Base-by-base conservation (phyloP, 2,888 invertebrate genomes). In the Leucophenga montana region DNA sequence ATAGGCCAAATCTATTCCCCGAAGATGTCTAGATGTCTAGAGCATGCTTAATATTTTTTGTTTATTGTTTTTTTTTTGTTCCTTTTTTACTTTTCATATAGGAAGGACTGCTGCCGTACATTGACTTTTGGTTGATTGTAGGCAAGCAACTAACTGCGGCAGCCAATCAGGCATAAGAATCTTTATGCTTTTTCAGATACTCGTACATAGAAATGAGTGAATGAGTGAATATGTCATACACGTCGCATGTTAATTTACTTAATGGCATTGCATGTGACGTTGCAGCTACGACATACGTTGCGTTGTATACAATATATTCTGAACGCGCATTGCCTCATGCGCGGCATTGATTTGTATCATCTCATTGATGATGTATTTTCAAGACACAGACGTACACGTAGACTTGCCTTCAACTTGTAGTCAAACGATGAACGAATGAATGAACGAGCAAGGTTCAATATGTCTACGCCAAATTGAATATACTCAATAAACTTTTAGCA, bases 401-500 rank as follows among this genome's bases (percentile, higher is more conserved):
- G 39, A 39, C 39, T 39, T 56, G 56, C 20, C 20, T 74, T 71
- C 62, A 68, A 61, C 68, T 59, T 72, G 67, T 64, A 72, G 70
- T 46, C 69, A 71, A 71, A 66, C 59, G 11, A 9, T 20, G 13
- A 39, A 39, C 1, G 39, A 39, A 39, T 11, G 39, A 39, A 39
- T 8, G 9, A 39, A 39, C 39, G 39, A 39, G 11, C 39, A 39
- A 39, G 39, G 16, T 16, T 76, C 73, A 72, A 75, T 68, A 71
- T 72, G 73, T 75, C 75, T 71, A 68, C 57, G 61, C 57, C 68
- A 68, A 77, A 77, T 77, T 78, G 75, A 78, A 76, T 78, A 69
- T 74, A 75, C 73, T 76, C 74, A 72, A 77, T 77, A 77, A 77
- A 77, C 68, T 74, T 73, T 68, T 68, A 74, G 77, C 77, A 79